Evolutionary conservation across 2,797 vertebrate species (phyloP), one percentile per base, ranked within the genome.

Genomic region (Hoplostethus mediterraneus): DNA sequence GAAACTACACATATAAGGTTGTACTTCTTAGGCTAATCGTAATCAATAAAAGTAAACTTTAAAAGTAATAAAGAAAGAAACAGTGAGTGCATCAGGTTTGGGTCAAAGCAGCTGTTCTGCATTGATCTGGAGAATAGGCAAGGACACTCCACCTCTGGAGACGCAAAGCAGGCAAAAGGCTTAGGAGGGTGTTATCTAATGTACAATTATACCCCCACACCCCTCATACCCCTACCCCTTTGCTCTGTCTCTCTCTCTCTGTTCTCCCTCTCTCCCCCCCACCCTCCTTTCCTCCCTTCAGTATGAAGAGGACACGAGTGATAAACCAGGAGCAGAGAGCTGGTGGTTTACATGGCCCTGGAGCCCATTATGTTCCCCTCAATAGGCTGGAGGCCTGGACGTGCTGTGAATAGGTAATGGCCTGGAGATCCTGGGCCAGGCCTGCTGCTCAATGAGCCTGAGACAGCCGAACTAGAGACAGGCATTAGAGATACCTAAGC

Each of bases 361-460:
- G 83, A 92, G 86, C 87, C 93, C 93, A 93, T 94, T 95, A 93
- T 91, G 92, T 85, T 86, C 86, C 76, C 87, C 83, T 90, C 90
- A 89, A 91, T 87, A 84, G 89, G 88, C 86, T 84, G 81, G 77
- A 88, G 85, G 82, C 88, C 77, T 67, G 82, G 78, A 89, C 83
- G 86, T 93, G 93, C 89, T 85, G 80, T 87, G 90, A 92, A 94
- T 94, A 78, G 75, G 81, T 91, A 93, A 93, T 89, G 84, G 78
- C 78, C 81, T 85, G 87, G 87, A 88, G 87, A 86, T 91, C 76
- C 82, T 63, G 83, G 84, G 85, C 81, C 79, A 48, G 87, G 84
- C 67, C 88, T 63, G 82, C 87, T 90, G 87, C 84, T 93, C 90
- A 90, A 90, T 90, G 90, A 92, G 90, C 73, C 89, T 47, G 65